Evolutionary conservation across 2,113 vertebrate genomes (phyloP).

Genomic region (Bostrychus sinensis): DNA sequence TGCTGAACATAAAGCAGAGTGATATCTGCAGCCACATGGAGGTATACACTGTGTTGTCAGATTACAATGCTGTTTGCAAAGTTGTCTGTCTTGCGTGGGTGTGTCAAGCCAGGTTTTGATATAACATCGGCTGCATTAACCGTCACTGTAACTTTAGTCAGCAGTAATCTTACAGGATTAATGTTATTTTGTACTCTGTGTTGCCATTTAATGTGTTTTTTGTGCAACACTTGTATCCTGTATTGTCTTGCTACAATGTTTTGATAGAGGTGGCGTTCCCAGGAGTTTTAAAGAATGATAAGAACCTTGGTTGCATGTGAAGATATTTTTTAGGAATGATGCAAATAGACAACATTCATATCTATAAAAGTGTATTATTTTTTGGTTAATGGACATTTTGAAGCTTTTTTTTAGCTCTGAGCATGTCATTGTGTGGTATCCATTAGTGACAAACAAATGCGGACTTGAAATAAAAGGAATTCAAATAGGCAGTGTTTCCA

Average conservation of each 20-base stretch:
- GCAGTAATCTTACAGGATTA: slow-evolving; percentile 52
- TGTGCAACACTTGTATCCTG: not conserved
- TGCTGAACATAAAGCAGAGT: slow-evolving; percentile 29
- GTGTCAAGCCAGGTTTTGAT: slow-evolving; percentile 40
- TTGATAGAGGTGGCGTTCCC: not conserved
- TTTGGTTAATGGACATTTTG: no score
- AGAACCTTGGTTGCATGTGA: no score
- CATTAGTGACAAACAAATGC: not conserved
- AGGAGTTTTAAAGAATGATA: not conserved
- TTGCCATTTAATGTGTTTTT: slow-evolving; percentile 1
- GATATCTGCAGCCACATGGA: slow-evolving; percentile 32
- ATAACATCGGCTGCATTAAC: slow-evolving; percentile 20
- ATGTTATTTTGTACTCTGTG: slow-evolving; percentile 7
- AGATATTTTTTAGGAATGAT: not conserved
- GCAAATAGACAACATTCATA: not conserved
- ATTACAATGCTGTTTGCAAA: slow-evolving; percentile 54
- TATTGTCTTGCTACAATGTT: slow-evolving; percentile 13
- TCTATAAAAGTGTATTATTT: not conserved
- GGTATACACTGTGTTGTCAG: slow-evolving; percentile 31
- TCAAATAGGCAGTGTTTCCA: slow-evolving; percentile 52
- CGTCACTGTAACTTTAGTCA: slow-evolving; percentile 23
- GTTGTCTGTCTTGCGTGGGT: slow-evolving; percentile 63
- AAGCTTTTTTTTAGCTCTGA: no score
- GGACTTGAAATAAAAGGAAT: slow-evolving; percentile 44
- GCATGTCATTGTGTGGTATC: no score